Evolutionary conservation across 2,888 invertebrate genomes (phyloP).

Genomic region (Drosophila silvestris): DNA sequence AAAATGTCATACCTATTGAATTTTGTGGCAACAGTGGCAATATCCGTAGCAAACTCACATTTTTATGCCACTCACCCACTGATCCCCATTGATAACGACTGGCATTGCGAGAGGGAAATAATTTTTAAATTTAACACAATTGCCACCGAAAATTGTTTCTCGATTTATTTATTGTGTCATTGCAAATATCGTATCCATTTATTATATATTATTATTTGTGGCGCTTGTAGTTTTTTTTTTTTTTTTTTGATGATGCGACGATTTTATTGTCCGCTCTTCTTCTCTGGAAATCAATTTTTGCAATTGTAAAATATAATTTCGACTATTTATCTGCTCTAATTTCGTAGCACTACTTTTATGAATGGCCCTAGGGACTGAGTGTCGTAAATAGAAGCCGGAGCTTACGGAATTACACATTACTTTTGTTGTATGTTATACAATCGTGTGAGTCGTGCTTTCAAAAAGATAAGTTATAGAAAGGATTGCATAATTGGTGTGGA

Average conservation of each 20-base stretch:
- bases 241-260: conserved; percentile 43
- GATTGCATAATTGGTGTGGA: conserved; percentile 14
- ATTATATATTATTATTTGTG: conserved; percentile 29
- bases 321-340: conserved; percentile 74
- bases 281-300: conserved; percentile 51
- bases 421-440: conserved; percentile 53
- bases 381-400: conserved; percentile 42
- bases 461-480: conserved; percentile 19
- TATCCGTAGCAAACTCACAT: conserved; percentile 28
- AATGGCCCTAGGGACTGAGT: conserved; percentile 34
- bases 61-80: conserved; percentile 62
- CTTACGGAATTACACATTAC: conserved; percentile 47
- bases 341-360: conserved; percentile 39
- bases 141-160: conserved; percentile 62
- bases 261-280: conserved; percentile 49
- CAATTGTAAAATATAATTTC: conserved; percentile 58
- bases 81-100: conserved; percentile 70
- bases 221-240: not conserved
- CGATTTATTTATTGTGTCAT: conserved; percentile 76
- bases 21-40: conserved; percentile 45
- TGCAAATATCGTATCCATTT: conserved; percentile 58
- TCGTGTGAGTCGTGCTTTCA: conserved; percentile 11
- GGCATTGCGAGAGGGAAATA: conserved; percentile 37
- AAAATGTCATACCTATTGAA: conserved; percentile 65
- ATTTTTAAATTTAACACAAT: conserved; percentile 35